Percentiles rank a stretch among this genome's conserved stretches.
phyloP scores from a whole-genome alignment of 2,888 invertebrate genomes.

The Synergus laeviventris region DNA sequence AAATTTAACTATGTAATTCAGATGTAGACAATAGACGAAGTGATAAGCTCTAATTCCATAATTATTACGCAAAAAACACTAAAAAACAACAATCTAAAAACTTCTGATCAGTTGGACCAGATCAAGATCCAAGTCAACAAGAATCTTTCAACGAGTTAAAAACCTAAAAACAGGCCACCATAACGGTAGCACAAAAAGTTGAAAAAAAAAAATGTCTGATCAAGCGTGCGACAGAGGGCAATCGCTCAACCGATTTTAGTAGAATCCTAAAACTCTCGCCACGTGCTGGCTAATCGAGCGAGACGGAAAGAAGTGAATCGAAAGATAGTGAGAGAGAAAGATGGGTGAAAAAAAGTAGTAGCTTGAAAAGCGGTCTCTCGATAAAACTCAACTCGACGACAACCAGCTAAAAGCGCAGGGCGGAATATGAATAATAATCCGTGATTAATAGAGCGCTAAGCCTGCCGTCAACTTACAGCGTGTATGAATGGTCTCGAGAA shows the following conservation, averaged over 20 bases:
- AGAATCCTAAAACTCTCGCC: conserved; percentile 45
- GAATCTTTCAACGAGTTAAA: neutral
- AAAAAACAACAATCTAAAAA: neutral
- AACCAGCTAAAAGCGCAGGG: conserved; percentile 55
- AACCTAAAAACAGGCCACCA: neutral
- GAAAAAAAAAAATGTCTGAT: neutral
- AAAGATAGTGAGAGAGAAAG: conserved; percentile 30
- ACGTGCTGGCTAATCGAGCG: conserved; percentile 52
- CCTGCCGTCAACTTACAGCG: conserved; percentile 65
- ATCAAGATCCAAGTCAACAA: neutral
- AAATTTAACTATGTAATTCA: too few species aligned
- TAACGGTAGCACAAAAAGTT: neutral
- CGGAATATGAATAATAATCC: conserved; percentile 70
- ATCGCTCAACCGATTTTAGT: neutral
- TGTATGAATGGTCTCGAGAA: conserved; percentile 68
- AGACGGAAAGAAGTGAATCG: conserved; percentile 38
- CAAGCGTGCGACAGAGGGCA: neutral
- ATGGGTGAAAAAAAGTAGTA: conserved; percentile 47
- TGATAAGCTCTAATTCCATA: neutral
- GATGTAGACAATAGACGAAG: too few species aligned
- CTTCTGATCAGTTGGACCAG: too few species aligned
- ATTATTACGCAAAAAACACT: neutral
- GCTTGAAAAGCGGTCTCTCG: conserved; percentile 53
- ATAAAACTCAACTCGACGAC: conserved; percentile 60
- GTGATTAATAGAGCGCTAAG: conserved; percentile 72